Percentiles rank a stretch among this genome's conserved stretches.
Conservation (phyloP, 1,140 invertebrate genomes). For the Phymorhynchus buccinoides region DNA sequence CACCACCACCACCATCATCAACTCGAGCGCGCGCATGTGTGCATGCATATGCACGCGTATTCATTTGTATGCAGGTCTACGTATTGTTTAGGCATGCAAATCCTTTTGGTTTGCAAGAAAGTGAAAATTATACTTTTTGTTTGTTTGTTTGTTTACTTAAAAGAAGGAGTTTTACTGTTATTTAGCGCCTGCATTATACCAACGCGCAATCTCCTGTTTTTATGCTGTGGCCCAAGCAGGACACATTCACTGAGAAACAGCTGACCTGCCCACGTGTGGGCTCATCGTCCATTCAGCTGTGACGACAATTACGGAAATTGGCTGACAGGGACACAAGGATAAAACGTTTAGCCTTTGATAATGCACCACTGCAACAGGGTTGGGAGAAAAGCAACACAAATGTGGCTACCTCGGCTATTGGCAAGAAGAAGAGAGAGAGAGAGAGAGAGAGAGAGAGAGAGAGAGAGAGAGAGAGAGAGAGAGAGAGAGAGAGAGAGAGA, state of each 20-base stretch:
- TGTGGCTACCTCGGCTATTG: not conserved
- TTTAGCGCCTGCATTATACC: no score
- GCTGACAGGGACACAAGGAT: not conserved
- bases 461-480: not conserved
- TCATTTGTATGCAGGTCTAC: not conserved
- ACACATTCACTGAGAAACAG: not conserved
- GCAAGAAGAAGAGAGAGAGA: not conserved
- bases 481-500: not conserved
- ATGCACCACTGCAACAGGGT: not conserved
- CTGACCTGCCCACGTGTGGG: not conserved
- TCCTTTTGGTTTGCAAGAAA: no score
- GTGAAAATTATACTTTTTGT: no score
- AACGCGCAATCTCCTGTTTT: no score
- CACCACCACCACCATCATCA: no score
- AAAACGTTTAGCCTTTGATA: slow-evolving; percentile 34
- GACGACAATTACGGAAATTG: slow-evolving; percentile 37
- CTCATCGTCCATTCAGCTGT: slow-evolving; percentile 10
- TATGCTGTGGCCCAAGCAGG: not conserved
- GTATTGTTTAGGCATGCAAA: not conserved
- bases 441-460: slow-evolving; percentile 15
- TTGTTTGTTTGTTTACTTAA: no score
- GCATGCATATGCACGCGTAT: not conserved
- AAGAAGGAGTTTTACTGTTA: no score
- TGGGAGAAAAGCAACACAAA: no score
- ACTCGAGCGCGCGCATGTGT: not conserved